A percentile compares a stretch with the other conserved stretches of the same genome.
phyloP scores from a whole-genome alignment of 2,888 invertebrate species.

The Cerastis leucographa region DNA sequence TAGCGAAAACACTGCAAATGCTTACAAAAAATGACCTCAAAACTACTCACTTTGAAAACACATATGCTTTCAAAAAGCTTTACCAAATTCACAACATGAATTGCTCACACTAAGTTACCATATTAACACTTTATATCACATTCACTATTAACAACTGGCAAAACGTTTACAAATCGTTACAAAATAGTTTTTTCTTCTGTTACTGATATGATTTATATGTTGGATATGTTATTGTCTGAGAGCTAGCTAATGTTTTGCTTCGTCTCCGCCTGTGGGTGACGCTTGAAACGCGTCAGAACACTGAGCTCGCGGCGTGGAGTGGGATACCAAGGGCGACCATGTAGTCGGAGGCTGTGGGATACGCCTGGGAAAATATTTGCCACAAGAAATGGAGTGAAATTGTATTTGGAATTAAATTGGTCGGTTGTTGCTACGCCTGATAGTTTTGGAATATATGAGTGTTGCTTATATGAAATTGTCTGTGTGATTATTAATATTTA shows the following conservation, averaged over 20 bases:
- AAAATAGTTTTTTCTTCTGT: conserved; percentile 52
- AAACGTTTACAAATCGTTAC: conserved; percentile 39
- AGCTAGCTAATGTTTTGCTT: conserved; percentile 41
- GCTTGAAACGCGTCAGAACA: conserved; percentile 66
- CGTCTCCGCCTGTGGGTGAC: conserved; percentile 60
- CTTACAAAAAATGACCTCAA: background rate
- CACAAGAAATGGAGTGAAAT: conserved; percentile 1
- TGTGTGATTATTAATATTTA: background rate
- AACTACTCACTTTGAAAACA: conserved; percentile 55
- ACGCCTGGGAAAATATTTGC: conserved; percentile 10
- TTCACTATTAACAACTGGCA: conserved; percentile 35
- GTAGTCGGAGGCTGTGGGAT: conserved; percentile 51
- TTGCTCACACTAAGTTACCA: conserved; percentile 32
- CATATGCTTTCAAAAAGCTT: conserved; percentile 46
- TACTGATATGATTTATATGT: conserved; percentile 62
- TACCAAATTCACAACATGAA: conserved; percentile 56
- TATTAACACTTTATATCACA: conserved; percentile 49
- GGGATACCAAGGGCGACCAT: conserved; percentile 69
- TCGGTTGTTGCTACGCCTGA: conserved; percentile 9
- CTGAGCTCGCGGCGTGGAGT: conserved; percentile 68
- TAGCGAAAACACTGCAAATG: background rate
- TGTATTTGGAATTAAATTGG: background rate
- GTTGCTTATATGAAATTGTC: background rate
- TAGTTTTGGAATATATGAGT: background rate
- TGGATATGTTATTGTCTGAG: conserved; percentile 70